Evolutionary conservation across 2,113 vertebrate genomes (phyloP).

Genomic region (Ivindomyrus marchei): DNA sequence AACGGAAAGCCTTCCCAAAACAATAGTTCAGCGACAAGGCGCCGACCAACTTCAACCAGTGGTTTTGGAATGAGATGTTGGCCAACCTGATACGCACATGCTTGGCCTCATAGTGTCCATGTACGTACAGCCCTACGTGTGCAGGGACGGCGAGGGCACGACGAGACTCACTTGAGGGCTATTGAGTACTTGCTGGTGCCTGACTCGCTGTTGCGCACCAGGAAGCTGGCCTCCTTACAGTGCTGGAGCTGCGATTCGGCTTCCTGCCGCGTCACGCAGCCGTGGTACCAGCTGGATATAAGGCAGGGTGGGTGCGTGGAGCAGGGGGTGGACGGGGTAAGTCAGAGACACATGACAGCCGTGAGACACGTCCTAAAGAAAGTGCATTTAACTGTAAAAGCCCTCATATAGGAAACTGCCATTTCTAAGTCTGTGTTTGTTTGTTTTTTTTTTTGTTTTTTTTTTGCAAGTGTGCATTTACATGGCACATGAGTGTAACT

Average conservation of each 20-base stretch:
- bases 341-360: neutral
- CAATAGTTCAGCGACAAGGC: neutral
- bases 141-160: neutral
- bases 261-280: slow-evolving; percentile 80
- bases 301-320: slow-evolving; percentile 12
- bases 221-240: slow-evolving; percentile 84
- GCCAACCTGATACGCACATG: neutral
- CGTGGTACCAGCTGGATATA: slow-evolving; percentile 84
- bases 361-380: neutral
- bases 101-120: neutral
- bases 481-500: neutral
- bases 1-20: neutral
- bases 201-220: slow-evolving; percentile 88
- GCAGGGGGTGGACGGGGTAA: slow-evolving; percentile 22
- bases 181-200: slow-evolving; percentile 93
- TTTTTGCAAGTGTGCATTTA: neutral
- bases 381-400: neutral
- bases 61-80: neutral
- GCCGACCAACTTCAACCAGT: neutral
- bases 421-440: neutral
- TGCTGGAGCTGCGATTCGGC: slow-evolving; percentile 83
- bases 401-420: neutral
- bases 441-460: neutral
- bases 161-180: slow-evolving; percentile 80
- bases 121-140: neutral